phyloP scores from a whole-genome alignment of 2,113 vertebrate species.

The Anser cygnoides region DNA sequence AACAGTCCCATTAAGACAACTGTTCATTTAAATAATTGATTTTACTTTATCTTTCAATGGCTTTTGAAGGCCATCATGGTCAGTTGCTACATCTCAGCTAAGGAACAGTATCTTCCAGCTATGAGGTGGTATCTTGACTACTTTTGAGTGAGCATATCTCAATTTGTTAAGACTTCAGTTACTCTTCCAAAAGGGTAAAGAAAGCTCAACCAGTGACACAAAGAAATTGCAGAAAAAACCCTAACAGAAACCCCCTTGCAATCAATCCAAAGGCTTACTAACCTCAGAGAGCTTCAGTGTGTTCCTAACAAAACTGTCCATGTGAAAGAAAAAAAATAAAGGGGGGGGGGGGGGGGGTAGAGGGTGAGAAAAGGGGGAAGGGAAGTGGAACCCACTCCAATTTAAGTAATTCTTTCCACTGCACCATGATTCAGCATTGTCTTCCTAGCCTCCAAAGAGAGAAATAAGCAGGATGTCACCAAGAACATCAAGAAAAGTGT shows the following conservation, averaged over 20 bases:
- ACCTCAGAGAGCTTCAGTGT: background rate
- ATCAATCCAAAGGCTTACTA: background rate
- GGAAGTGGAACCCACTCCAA: background rate
- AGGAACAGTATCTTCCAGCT: background rate
- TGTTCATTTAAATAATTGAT: constrained; percentile 20
- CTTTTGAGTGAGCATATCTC: background rate
- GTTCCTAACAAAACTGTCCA: background rate
- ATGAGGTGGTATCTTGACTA: background rate
- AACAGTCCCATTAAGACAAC: constrained; percentile 8
- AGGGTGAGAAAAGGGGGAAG: accelerated
- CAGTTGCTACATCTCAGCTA: background rate
- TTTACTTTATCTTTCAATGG: background rate
- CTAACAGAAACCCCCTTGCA: background rate
- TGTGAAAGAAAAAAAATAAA: accelerated
- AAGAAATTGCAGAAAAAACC: background rate
- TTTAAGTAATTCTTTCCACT: background rate
- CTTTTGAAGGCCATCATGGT: background rate
- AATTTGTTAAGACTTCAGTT: background rate
- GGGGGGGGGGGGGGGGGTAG: too few species aligned
- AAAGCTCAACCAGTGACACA: background rate
- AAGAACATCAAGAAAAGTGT: background rate
- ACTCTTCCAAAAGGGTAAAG: background rate
- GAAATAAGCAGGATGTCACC: background rate
- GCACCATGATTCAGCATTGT: background rate
- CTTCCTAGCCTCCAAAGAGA: background rate